Evolutionary conservation across 2,113 vertebrate species (phyloP).

Genomic region (Colinus virginianus): DNA sequence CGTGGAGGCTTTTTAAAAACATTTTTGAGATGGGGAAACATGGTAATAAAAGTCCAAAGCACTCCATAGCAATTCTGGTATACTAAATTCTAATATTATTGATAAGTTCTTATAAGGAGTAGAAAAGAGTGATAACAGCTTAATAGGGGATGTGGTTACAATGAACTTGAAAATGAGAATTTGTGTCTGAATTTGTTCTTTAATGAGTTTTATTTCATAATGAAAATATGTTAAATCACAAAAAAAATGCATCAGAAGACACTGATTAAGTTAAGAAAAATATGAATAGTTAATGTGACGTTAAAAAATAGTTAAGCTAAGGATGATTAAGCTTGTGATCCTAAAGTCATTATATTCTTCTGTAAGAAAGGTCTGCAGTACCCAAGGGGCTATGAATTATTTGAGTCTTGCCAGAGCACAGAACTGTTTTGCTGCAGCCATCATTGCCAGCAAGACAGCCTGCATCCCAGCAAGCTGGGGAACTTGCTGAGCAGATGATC

Average conservation of each 20-base stretch:
- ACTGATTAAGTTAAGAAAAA: neutral
- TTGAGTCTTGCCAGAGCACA: neutral
- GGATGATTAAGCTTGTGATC: neutral
- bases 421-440: neutral
- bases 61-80: neutral
- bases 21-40: neutral
- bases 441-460: fast-evolving
- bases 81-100: neutral
- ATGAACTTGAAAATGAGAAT: neutral
- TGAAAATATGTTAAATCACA: neutral
- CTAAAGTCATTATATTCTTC: neutral
- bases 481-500: neutral
- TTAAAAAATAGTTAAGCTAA: neutral
- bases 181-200: neutral
- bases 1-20: neutral
- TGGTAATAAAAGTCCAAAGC: neutral
- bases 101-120: neutral
- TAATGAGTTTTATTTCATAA: neutral
- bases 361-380: neutral
- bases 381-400: neutral
- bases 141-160: neutral
- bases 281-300: neutral
- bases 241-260: neutral
- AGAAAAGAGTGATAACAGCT: neutral
- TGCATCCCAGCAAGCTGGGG: neutral